Percentiles rank a stretch among this genome's conserved stretches.
phyloP scores from a whole-genome alignment of 1,140 invertebrate species.

The Colletes gigas region DNA sequence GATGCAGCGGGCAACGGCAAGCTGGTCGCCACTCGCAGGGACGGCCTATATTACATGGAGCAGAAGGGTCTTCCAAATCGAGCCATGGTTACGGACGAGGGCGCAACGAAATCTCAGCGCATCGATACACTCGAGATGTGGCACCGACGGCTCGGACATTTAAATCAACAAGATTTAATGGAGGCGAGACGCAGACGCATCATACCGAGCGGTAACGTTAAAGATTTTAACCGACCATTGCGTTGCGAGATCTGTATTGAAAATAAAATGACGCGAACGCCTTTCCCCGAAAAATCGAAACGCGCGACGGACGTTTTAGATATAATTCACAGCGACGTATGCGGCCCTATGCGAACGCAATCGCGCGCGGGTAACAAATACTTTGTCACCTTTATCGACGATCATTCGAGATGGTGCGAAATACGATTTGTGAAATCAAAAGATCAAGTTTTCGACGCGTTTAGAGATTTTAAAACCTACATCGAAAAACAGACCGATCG shows the following conservation, averaged over 20 bases:
- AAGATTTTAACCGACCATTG: background rate
- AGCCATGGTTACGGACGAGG: background rate
- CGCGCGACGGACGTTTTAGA: background rate
- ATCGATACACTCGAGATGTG: background rate
- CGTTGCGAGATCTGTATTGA: background rate
- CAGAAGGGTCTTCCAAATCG: background rate
- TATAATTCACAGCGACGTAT: conserved; percentile 8
- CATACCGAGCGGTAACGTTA: background rate
- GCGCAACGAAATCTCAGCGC: background rate
- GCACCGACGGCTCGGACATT: conserved; percentile 1
- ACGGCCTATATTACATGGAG: background rate
- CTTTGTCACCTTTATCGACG: conserved; percentile 15
- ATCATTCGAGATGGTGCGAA: conserved; percentile 1
- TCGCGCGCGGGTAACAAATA: background rate
- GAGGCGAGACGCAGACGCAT: background rate
- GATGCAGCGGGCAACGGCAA: background rate
- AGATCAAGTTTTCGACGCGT: background rate
- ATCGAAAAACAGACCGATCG: conserved; percentile 5
- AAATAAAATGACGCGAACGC: background rate
- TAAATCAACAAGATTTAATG: background rate
- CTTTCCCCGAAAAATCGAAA: background rate
- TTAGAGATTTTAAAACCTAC: background rate
- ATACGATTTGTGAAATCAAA: background rate
- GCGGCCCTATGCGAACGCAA: background rate
- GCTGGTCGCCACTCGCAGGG: background rate